A percentile compares a stretch with the other conserved stretches of the same genome.
Evolutionary conservation across 2,888 invertebrate genomes (phyloP).

Genomic region (Eupithecia dodoneata): DNA sequence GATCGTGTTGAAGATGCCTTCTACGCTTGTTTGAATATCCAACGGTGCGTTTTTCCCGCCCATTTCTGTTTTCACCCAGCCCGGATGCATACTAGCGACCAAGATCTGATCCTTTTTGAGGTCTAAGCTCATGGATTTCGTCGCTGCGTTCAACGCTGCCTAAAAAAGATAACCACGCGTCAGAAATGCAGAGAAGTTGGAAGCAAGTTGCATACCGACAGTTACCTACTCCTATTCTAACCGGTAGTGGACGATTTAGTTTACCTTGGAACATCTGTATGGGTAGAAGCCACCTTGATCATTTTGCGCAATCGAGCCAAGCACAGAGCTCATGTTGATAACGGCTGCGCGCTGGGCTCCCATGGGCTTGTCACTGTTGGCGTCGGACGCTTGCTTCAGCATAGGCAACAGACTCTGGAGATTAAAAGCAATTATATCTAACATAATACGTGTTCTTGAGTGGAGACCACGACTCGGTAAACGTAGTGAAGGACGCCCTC

Average conservation of each 20-base stretch:
- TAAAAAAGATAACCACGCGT: constrained; percentile 55
- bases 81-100: constrained; percentile 91
- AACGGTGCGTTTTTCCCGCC: constrained; percentile 92
- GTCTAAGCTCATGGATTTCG: constrained; percentile 93
- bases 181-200: not conserved
- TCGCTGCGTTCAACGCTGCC: constrained; percentile 94
- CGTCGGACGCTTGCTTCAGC: constrained; percentile 87
- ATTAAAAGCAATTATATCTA: not conserved
- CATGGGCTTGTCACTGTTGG: constrained; percentile 80
- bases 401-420: constrained; percentile 88
- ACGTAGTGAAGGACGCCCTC: too few relatives aligned
- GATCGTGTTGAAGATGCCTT: constrained; percentile 87
- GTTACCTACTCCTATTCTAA: not conserved
- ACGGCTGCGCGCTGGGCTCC: constrained; percentile 88
- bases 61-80: constrained; percentile 96
- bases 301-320: constrained; percentile 91
- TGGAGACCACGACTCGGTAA: too few relatives aligned
- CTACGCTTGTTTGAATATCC: constrained; percentile 87
- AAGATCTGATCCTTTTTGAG: constrained; percentile 89
- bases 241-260: not conserved
- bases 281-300: constrained; percentile 91
- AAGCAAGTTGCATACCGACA: not conserved
- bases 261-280: constrained; percentile 94
- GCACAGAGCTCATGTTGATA: constrained; percentile 92
- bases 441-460: not conserved